Evolutionary conservation across 2,888 invertebrate species (phyloP).

Genomic region (Drosophila monieri): DNA sequence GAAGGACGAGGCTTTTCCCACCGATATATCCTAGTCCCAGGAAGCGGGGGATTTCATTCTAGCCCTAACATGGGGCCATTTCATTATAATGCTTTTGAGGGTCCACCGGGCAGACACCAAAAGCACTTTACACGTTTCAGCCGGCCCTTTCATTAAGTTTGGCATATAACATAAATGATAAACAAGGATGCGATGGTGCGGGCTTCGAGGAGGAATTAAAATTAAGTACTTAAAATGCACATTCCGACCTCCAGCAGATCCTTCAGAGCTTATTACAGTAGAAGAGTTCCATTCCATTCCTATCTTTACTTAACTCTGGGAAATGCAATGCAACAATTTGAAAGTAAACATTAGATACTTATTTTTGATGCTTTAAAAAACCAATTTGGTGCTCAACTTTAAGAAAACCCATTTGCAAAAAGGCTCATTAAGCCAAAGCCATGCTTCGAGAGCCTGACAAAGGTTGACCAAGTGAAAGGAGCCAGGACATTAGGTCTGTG

Average conservation of each 20-base stretch:
- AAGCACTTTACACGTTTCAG: conserved; percentile 70
- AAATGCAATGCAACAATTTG: neutral
- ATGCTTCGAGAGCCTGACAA: conserved; percentile 29
- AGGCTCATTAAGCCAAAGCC: conserved; percentile 59
- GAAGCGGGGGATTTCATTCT: conserved; percentile 17
- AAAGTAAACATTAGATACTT: neutral
- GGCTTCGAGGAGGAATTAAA: conserved; percentile 16
- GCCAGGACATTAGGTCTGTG: conserved; percentile 17
- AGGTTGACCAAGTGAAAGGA: conserved; percentile 16
- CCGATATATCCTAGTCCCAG: neutral
- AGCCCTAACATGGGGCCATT: conserved; percentile 52
- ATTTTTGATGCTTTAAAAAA: neutral
- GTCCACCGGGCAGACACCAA: conserved; percentile 63
- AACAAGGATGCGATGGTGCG: conserved; percentile 9
- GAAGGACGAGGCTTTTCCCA: conserved; percentile 3
- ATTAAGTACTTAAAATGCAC: conserved; percentile 29
- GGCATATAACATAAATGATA: conserved; percentile 64
- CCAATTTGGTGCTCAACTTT: conserved; percentile 9
- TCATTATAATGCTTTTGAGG: conserved; percentile 64
- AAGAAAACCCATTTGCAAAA: conserved; percentile 50
- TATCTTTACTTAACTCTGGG: neutral
- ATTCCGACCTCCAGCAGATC: conserved; percentile 16
- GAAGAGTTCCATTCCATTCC: conserved; percentile 10
- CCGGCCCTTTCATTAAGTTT: conserved; percentile 68
- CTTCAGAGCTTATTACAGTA: conserved; percentile 14